Evolutionary conservation across 2,797 vertebrate species (phyloP).

Genomic region (Falco peregrinus): DNA sequence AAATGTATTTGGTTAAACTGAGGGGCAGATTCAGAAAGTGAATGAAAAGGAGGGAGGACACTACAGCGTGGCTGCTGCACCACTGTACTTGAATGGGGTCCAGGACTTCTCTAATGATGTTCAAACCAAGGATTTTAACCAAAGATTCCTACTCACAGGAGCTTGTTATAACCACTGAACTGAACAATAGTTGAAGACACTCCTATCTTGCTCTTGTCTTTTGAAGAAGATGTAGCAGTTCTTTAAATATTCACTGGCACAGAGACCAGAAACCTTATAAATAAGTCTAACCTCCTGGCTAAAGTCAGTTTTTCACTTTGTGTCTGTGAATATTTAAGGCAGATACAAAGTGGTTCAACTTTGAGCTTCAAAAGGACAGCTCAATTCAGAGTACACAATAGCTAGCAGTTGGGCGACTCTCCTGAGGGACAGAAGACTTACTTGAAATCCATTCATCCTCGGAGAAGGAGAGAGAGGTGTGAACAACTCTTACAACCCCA

Average conservation of each 20-base stretch:
- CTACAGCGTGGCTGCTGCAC: not conserved
- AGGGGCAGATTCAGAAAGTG: not conserved
- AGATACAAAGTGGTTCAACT: not conserved
- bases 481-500: not conserved
- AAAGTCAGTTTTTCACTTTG: not conserved
- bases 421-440: not conserved
- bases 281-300: not conserved
- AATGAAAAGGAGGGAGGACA: not conserved
- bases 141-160: not conserved
- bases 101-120: not conserved
- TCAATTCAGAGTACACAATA: not conserved
- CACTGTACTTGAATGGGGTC: not conserved
- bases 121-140: not conserved
- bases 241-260: not conserved
- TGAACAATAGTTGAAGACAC: not conserved
- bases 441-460: not conserved
- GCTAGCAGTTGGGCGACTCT: not conserved
- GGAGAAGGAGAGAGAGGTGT: not conserved
- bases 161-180: not conserved
- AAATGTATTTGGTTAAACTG: not conserved
- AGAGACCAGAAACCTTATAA: not conserved
- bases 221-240: not conserved
- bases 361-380: not conserved
- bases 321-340: not conserved
- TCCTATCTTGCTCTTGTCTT: not conserved